These are phyloP conservation scores for Cricetomys ansorgei DNA, from an alignment of 2,113 vertebrate species.

Conservation along the genomic window DNA sequence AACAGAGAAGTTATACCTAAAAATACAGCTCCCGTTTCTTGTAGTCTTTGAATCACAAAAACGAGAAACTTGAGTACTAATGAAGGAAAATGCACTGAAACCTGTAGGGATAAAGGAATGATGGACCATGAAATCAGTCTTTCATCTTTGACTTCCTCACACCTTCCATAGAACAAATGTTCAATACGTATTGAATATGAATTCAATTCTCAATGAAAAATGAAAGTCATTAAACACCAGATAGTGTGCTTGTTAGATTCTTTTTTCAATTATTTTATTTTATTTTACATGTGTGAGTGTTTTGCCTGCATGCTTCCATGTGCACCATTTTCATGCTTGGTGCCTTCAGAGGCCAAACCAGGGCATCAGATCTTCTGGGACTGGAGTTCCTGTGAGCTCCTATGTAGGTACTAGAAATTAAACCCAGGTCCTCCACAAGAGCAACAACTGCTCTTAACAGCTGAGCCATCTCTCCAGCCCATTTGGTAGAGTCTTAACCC, in stretches of 20 bases:
- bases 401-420: background rate
- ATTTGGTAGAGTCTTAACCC: background rate
- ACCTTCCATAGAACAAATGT: background rate
- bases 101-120: background rate
- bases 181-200: background rate
- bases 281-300: background rate
- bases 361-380: background rate
- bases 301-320: background rate
- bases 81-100: background rate
- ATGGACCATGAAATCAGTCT: background rate
- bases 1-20: background rate
- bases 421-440: background rate
- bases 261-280: background rate
- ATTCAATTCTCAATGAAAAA: constrained; percentile 9
- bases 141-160: constrained; percentile 22
- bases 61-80: constrained; percentile 20
- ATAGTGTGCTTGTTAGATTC: background rate
- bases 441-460: background rate
- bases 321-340: background rate
- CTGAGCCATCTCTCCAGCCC: background rate
- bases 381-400: background rate
- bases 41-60: background rate
- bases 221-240: background rate
- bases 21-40: background rate
- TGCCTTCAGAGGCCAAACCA: background rate